Conservation (phyloP, 2,797 vertebrate species). For the Spea hammondii region DNA sequence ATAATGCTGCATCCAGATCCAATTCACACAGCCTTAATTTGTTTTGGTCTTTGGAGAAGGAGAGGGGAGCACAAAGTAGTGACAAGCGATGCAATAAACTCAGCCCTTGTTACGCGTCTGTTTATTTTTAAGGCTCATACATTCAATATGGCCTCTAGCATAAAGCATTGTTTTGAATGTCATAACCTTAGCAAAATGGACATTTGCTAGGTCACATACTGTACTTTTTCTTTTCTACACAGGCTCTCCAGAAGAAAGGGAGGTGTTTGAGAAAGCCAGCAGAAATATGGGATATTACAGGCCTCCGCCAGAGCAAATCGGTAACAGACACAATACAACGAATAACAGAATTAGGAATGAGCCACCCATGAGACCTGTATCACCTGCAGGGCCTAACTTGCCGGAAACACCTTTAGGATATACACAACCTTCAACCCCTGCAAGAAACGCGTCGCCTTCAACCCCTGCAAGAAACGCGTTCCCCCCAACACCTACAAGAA, state of each 20-base stretch:
- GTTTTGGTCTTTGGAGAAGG: no score
- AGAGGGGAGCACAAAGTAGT: no score
- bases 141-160: no score
- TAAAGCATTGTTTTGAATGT: no score
- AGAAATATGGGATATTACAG: constrained; percentile 55
- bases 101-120: no score
- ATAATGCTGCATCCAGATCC: no score
- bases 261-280: constrained; percentile 64
- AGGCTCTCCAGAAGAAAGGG: constrained; percentile 68
- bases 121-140: no score
- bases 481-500: background rate
- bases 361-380: background rate
- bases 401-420: background rate
- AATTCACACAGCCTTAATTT: no score
- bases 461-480: background rate
- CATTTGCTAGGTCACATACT: background rate
- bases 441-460: background rate
- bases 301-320: constrained; percentile 31
- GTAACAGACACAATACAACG: constrained; percentile 14
- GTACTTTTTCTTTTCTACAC: constrained; percentile 8
- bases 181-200: no score
- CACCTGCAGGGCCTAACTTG: background rate
- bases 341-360: constrained; percentile 49
- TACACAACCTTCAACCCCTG: background rate
- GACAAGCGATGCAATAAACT: no score